phyloP scores from a whole-genome alignment of 2,797 vertebrate species.

The Brotogeris chrysoptera region DNA sequence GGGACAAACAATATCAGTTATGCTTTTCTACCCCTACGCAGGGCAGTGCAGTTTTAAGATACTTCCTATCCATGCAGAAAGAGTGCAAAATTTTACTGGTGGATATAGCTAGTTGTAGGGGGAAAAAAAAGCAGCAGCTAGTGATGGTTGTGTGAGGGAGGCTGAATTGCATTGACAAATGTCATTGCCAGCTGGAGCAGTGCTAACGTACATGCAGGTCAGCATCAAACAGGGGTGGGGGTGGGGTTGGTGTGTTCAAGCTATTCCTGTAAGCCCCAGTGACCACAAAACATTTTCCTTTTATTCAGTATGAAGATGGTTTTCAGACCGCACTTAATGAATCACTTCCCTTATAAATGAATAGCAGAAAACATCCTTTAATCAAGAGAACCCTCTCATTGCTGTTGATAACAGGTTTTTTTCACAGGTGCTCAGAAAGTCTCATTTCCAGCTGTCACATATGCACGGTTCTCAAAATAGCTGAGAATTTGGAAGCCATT shows the following conservation, averaged over 20 bases:
- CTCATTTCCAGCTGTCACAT: neutral
- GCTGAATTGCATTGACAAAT: neutral
- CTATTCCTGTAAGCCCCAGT: neutral
- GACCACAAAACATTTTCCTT: neutral
- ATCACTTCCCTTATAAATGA: neutral
- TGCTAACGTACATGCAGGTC: neutral
- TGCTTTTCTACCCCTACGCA: neutral
- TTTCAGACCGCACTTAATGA: neutral
- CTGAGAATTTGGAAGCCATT: neutral
- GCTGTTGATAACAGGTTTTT: neutral
- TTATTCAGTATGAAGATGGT: neutral
- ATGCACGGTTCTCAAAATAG: neutral
- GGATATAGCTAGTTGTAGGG: neutral
- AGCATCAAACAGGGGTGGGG: neutral
- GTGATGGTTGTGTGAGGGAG: neutral
- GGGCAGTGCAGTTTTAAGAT: neutral
- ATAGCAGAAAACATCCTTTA: neutral
- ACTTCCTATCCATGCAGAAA: neutral
- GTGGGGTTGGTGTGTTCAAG: neutral
- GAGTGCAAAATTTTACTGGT: neutral
- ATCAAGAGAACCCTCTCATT: neutral
- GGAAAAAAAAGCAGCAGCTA: neutral
- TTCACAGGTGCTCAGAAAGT: neutral
- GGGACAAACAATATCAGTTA: neutral
- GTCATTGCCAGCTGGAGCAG: neutral